Evolutionary conservation across 2,113 vertebrate species (phyloP).

Genomic region (Phrynosoma blainvillii): DNA sequence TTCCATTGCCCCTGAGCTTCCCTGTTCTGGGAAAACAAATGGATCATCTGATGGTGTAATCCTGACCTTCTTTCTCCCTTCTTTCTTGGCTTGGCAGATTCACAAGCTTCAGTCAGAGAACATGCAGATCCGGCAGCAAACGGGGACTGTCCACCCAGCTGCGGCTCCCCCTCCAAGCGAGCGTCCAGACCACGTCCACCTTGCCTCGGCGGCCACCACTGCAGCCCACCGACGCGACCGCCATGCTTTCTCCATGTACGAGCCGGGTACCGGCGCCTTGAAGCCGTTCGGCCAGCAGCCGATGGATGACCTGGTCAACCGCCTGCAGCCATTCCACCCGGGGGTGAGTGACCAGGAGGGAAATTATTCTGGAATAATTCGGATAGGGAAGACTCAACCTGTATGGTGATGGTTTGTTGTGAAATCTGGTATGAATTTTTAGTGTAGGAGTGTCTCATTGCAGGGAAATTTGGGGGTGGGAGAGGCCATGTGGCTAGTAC

Average conservation of each 20-base stretch:
- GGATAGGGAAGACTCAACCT: too few species aligned
- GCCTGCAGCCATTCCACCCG: constrained; percentile 90
- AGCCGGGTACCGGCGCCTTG: constrained; percentile 84
- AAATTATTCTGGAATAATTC: too few species aligned
- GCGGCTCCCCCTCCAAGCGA: constrained; percentile 66
- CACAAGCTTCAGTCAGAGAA: constrained; percentile 98
- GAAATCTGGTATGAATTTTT: too few species aligned
- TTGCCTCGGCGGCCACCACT: constrained; percentile 37
- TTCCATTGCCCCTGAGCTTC: too few species aligned
- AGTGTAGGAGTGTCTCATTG: too few species aligned
- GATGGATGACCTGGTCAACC: constrained; percentile 86
- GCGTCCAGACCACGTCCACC: constrained; percentile 70
- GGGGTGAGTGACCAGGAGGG: constrained; percentile 80
- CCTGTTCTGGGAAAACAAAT: too few species aligned
- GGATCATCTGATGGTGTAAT: too few species aligned
- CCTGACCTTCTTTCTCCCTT: background rate
- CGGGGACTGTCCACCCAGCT: constrained; percentile 59
- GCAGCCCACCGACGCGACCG: constrained; percentile 83
- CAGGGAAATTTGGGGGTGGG: too few species aligned
- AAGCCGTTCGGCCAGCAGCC: constrained; percentile 85
- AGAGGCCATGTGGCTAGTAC: too few species aligned
- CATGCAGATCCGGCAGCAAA: constrained; percentile 83
- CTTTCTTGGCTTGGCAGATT: constrained; percentile 74
- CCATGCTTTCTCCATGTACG: constrained; percentile 97
- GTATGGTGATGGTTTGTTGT: too few species aligned